These are phyloP conservation scores for Hippocampus zosterae DNA, from an alignment of 2,113 vertebrate genomes.

Conservation along the genomic window DNA sequence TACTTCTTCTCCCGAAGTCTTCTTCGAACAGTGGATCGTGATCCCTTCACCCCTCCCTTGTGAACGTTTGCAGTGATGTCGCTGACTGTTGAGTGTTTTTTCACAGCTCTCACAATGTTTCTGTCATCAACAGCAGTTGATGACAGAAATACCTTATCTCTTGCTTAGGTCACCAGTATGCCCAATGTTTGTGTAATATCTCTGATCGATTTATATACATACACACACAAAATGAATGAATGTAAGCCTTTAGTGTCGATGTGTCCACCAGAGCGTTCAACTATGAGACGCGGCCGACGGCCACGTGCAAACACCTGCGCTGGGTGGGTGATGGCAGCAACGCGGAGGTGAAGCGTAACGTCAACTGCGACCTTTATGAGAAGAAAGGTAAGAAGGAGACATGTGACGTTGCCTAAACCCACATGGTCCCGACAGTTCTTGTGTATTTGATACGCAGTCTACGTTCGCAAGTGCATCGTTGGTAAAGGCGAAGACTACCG, in stretches of 20 bases:
- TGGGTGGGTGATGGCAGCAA: conserved; percentile 80
- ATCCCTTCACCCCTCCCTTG: too few species aligned
- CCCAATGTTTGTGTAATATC: too few species aligned
- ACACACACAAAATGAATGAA: neutral
- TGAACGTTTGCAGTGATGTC: too few species aligned
- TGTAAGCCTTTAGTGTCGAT: neutral
- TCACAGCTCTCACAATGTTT: too few species aligned
- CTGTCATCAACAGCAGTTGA: too few species aligned
- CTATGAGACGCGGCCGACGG: conserved; percentile 74
- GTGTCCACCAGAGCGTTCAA: conserved; percentile 82
- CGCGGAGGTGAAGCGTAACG: conserved; percentile 79
- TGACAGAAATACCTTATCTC: too few species aligned
- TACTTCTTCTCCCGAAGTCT: too few species aligned
- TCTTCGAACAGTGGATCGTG: too few species aligned
- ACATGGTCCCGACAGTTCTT: neutral
- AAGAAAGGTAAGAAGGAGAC: conserved; percentile 81
- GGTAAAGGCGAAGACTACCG: conserved; percentile 80
- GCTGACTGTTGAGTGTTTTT: too few species aligned
- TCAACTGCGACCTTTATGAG: conserved; percentile 88
- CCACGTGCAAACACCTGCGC: conserved; percentile 83
- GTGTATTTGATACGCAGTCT: conserved; percentile 68
- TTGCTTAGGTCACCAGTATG: too few species aligned
- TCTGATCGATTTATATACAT: too few species aligned
- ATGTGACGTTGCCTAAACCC: neutral
- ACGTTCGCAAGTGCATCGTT: conserved; percentile 83